Conservation (phyloP, 2,797 vertebrate genomes). For the Simalia tracyae region DNA sequence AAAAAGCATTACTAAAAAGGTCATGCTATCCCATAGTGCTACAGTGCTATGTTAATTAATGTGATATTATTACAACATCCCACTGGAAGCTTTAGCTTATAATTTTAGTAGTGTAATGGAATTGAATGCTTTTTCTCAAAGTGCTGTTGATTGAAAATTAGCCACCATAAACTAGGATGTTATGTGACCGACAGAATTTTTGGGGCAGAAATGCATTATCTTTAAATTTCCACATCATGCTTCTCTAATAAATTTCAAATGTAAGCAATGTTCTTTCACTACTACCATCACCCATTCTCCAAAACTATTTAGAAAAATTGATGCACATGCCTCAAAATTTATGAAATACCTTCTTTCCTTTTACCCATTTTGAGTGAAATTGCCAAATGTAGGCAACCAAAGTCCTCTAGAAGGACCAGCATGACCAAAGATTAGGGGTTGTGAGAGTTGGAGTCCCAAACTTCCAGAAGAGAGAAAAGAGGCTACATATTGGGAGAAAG, state of each 20-base stretch:
- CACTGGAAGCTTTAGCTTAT: slow-evolving; percentile 5
- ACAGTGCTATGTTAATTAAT: slow-evolving; percentile 19
- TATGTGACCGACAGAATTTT: not conserved
- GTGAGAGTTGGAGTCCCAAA: not conserved
- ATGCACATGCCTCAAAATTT: not conserved
- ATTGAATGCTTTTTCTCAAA: slow-evolving; percentile 4
- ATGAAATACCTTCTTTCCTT: not conserved
- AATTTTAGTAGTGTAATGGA: not conserved
- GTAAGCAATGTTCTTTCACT: not conserved
- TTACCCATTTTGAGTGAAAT: not conserved
- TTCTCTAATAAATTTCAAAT: not conserved
- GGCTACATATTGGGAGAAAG: not conserved
- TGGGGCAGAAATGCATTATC: not conserved
- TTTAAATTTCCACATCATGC: not conserved
- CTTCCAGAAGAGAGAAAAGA: not conserved
- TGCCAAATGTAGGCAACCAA: not conserved
- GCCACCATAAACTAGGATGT: not conserved
- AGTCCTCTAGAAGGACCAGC: not conserved
- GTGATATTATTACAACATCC: slow-evolving; percentile 4
- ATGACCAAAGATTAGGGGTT: not conserved
- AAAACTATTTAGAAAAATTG: not conserved
- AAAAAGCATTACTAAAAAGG: slow-evolving; percentile 28
- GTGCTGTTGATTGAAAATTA: slow-evolving; percentile 4
- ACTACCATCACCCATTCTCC: not conserved
- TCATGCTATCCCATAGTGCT: not conserved